Evolutionary conservation across 2,797 vertebrate species (phyloP).

Genomic region (Gorsachius magnificus): DNA sequence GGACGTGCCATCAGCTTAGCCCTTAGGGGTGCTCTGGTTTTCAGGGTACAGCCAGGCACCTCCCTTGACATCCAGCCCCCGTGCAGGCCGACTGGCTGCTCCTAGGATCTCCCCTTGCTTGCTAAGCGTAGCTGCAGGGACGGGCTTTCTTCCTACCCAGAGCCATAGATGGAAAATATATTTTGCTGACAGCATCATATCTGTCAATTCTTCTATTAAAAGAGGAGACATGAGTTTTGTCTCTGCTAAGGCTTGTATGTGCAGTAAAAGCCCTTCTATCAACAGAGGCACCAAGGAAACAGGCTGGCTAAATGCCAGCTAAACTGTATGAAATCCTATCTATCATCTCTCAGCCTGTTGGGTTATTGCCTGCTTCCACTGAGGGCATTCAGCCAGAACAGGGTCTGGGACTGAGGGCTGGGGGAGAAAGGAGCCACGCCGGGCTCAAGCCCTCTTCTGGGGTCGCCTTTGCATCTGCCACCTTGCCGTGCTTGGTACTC

Average conservation of each 20-base stretch:
- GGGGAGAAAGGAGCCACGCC: not conserved
- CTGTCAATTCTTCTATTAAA: not conserved
- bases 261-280: constrained; percentile 30
- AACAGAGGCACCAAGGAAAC: constrained; percentile 41
- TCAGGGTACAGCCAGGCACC: not conserved
- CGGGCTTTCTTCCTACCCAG: not conserved
- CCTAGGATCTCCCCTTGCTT: not conserved
- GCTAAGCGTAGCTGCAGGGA: not conserved
- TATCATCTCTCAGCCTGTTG: not conserved
- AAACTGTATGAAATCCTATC: not conserved
- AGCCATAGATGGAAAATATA: not conserved
- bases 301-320: not conserved
- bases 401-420: not conserved
- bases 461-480: not conserved
- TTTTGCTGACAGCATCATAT: not conserved
- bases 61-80: not conserved
- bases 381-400: not conserved
- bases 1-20: not conserved
- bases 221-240: constrained; percentile 25
- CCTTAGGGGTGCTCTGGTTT: not conserved
- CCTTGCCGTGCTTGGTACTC: rapidly evolving
- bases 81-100: not conserved
- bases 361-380: not conserved
- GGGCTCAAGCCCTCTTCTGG: not conserved
- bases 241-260: not conserved